Conservation (phyloP, 2,888 invertebrate species). For the Lasioglossum lativentre region DNA sequence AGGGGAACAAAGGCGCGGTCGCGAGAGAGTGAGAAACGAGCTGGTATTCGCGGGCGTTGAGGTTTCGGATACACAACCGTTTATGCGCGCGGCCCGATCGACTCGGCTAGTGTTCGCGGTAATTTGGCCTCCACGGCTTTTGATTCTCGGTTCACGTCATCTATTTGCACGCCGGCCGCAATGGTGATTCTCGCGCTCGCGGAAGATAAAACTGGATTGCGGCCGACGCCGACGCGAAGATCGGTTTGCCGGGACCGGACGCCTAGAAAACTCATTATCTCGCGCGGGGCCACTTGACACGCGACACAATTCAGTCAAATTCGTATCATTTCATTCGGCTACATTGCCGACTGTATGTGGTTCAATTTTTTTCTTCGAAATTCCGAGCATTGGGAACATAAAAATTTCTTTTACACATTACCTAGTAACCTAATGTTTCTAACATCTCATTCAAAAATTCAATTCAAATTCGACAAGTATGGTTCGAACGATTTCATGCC, state of each 20-base stretch:
- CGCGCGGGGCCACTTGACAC: neutral
- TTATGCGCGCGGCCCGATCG: constrained; percentile 64
- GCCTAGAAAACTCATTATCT: neutral
- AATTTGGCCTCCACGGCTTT: constrained; percentile 57
- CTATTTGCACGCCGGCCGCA: constrained; percentile 50
- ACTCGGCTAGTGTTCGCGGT: constrained; percentile 52
- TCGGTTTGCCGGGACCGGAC: neutral
- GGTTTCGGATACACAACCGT: constrained; percentile 61
- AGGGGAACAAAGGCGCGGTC: constrained; percentile 28
- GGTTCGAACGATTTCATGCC: no score
- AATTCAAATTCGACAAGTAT: no score
- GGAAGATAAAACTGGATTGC: neutral
- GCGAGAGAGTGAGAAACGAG: constrained; percentile 38
- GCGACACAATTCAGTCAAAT: neutral
- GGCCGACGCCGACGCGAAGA: neutral
- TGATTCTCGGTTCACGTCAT: constrained; percentile 48
- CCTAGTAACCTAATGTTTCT: no score
- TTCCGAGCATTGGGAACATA: no score
- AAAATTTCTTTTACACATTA: no score
- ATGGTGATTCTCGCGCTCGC: constrained; percentile 20
- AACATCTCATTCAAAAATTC: no score
- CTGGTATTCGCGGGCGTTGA: constrained; percentile 50
- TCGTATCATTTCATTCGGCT: neutral
- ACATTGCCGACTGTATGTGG: no score
- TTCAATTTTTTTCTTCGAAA: no score